A percentile compares a stretch with the other conserved stretches of the same genome.
phyloP scores from a whole-genome alignment of 2,797 vertebrate species.

The Kryptolebias ocellatus region DNA sequence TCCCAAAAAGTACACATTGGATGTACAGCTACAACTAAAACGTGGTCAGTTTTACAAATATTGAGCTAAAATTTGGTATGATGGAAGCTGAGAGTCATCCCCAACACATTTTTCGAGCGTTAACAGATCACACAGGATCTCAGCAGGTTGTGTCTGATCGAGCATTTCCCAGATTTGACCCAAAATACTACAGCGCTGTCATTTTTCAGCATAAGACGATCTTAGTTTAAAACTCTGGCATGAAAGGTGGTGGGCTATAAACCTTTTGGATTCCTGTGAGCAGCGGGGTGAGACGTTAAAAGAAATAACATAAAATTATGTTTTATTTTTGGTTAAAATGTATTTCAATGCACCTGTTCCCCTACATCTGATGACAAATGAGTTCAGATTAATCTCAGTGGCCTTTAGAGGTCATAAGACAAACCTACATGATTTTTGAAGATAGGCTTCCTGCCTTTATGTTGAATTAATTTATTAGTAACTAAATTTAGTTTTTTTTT shows the following conservation, averaged over 20 bases:
- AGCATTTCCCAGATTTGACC: too few species aligned
- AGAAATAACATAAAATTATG: too few species aligned
- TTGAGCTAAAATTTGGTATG: background rate
- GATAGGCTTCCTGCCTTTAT: background rate
- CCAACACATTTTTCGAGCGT: too few species aligned
- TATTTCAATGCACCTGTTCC: constrained; percentile 1
- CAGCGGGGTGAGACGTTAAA: background rate
- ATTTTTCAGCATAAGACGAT: too few species aligned
- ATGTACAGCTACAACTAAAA: background rate
- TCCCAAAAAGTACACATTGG: background rate
- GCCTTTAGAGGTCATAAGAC: constrained; percentile 57
- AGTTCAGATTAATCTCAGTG: constrained; percentile 39
- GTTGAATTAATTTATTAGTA: background rate
- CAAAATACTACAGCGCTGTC: too few species aligned
- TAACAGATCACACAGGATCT: too few species aligned
- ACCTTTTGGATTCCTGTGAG: background rate
- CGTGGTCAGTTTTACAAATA: background rate
- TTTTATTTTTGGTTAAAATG: too few species aligned
- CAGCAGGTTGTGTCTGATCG: too few species aligned
- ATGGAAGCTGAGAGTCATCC: background rate
- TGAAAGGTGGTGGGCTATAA: too few species aligned
- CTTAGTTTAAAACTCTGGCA: too few species aligned
- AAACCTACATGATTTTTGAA: constrained; percentile 24
- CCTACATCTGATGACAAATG: constrained; percentile 4
- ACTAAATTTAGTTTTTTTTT: background rate